A percentile compares a stretch with the other conserved stretches of the same genome.
Conservation (phyloP, 2,888 invertebrate genomes). For the Pristionchus mayeri region DNA sequence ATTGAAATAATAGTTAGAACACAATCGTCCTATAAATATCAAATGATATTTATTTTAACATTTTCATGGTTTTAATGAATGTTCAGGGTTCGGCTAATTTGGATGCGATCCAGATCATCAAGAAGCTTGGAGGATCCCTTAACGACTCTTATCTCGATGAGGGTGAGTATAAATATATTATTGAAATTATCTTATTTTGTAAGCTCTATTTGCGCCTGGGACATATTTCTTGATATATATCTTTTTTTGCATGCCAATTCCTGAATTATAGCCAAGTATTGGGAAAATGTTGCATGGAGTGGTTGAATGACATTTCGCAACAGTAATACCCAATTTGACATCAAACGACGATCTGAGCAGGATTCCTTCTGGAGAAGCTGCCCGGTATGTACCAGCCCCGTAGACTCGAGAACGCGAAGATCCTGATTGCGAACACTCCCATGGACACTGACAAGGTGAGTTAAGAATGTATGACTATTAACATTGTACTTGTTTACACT, state of each 20-base stretch:
- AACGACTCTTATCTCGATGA: constrained; percentile 95
- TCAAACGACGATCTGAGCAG: constrained; percentile 76
- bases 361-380: constrained; percentile 95
- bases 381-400: constrained; percentile 98
- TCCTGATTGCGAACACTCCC: constrained; percentile 97
- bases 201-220: neutral
- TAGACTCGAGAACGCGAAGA: constrained; percentile 92
- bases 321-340: too few species aligned
- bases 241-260: too few species aligned
- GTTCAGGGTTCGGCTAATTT: constrained; percentile 89
- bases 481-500: neutral
- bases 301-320: too few species aligned
- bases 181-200: neutral
- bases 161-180: constrained; percentile 76
- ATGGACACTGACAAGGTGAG: constrained; percentile 99
- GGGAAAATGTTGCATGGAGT: neutral
- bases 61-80: neutral
- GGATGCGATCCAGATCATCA: constrained; percentile 96
- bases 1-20: too few species aligned
- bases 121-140: constrained; percentile 93
- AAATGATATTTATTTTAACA: neutral
- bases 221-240: neutral
- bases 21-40: too few species aligned
- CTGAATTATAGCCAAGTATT: too few species aligned
- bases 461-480: constrained; percentile 57